phyloP scores from a whole-genome alignment of 2,113 vertebrate genomes.

The Cricetomys ansorgei region DNA sequence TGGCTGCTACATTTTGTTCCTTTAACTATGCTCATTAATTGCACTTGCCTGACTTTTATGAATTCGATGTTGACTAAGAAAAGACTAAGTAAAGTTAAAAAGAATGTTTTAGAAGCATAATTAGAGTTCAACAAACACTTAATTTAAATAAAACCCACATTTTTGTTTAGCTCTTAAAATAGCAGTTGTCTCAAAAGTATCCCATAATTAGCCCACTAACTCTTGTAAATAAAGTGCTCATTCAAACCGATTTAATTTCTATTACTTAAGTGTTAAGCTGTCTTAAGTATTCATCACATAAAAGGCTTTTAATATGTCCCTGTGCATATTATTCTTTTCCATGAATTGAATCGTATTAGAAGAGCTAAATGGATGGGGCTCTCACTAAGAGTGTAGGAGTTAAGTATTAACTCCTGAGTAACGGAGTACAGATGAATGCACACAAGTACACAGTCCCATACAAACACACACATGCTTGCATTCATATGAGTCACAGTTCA shows the following conservation, averaged over 20 bases:
- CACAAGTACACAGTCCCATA: background rate
- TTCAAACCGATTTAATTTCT: constrained; percentile 57
- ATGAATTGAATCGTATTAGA: background rate
- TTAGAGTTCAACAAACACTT: constrained; percentile 10
- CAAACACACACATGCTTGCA: background rate
- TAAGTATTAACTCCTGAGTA: background rate
- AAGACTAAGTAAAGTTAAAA: background rate
- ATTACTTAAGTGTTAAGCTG: constrained; percentile 25
- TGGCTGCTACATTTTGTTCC: constrained; percentile 64
- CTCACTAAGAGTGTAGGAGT: background rate
- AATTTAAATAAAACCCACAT: constrained; percentile 35
- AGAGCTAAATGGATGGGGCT: background rate
- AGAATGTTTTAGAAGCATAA: background rate
- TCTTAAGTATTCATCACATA: constrained; percentile 46
- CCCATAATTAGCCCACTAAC: constrained; percentile 46
- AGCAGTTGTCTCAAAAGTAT: constrained; percentile 39
- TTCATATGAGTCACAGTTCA: background rate
- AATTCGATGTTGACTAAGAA: background rate
- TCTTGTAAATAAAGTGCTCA: constrained; percentile 47
- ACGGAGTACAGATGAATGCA: background rate
- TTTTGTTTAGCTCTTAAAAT: constrained; percentile 57
- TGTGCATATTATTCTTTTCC: background rate
- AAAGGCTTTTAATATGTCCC: constrained; percentile 33
- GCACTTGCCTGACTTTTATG: background rate
- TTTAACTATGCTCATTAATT: constrained; percentile 38